Base-by-base conservation (phyloP, 1,140 invertebrate genomes). In the Dendroctonus ponderosae region DNA sequence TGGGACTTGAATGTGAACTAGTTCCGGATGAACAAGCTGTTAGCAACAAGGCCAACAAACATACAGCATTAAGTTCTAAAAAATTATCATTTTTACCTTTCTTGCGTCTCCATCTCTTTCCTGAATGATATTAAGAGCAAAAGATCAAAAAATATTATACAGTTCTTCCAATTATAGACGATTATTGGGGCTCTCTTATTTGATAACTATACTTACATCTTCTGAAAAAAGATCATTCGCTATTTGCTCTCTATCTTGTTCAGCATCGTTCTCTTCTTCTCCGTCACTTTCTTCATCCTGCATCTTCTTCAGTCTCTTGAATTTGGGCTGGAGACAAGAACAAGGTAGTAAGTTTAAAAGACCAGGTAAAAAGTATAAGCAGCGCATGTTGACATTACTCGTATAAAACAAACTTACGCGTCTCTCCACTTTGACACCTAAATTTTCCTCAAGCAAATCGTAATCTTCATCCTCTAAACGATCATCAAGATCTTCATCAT, bases 391-490 rank as follows among this genome's bases (percentile, higher is more conserved):
- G 12, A 56, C 11, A 51, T 12, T 43, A 62, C 6, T 39, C 11
- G 50, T 12, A 12, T 50, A 39, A 12, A 4, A 60, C n/a, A 15
- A 43, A 79, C 83, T 80, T 83, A 94, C 92, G 74, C 91, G 88
- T 76, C 85, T 82, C 80, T 92, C 88, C 67, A 98, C 89, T 87
- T 97, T 96, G 8, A 96, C 90, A 67, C 97, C 97, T 69, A 98
- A 86, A 86, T 99, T 99, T 80, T 99, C 97, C 78, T 99, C 96
- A 71, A 99, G 88, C 7, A 99, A 84, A 82, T 98, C 97, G 79
- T 96, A 97, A 85, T 99, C 97, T 76, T 99, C 97, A 79, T 99
- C 97, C 80, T 97, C 94, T 0, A 99, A 81, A 53, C 94, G 85
- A 80, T 98, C 96, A 79, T 96, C 93, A 68, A 90, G 84, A 76